phyloP scores from a whole-genome alignment of 2,888 invertebrate species.

The Timema cristinae region DNA sequence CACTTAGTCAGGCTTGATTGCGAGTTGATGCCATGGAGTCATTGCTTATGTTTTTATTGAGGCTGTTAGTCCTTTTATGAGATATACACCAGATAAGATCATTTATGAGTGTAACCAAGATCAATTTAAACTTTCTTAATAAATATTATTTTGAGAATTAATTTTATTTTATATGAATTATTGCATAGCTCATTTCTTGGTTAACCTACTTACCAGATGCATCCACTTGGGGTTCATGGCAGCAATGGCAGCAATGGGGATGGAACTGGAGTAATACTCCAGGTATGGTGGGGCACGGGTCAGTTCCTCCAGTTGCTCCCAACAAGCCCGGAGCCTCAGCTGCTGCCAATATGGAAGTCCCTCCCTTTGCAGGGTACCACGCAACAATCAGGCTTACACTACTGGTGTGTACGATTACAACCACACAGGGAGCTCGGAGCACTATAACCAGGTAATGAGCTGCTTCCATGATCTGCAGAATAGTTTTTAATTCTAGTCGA shows the following conservation, averaged over 20 bases:
- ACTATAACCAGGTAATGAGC: slow-evolving; percentile 19
- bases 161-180: too few relatives aligned
- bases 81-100: too few relatives aligned
- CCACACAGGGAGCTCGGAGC: slow-evolving; percentile 30
- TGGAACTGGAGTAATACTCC: slow-evolving; percentile 35
- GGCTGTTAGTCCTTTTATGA: too few relatives aligned
- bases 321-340: slow-evolving; percentile 12
- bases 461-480: not conserved
- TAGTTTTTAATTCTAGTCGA: too few relatives aligned
- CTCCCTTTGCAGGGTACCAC: not conserved
- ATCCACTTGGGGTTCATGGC: slow-evolving; percentile 35
- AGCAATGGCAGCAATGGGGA: slow-evolving; percentile 36
- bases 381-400: not conserved
- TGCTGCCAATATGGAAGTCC: not conserved
- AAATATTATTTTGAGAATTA: too few relatives aligned
- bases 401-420: slow-evolving; percentile 32
- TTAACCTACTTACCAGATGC: slow-evolving; percentile 22
- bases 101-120: too few relatives aligned
- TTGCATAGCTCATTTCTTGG: too few relatives aligned
- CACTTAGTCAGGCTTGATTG: too few relatives aligned
- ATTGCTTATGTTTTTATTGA: too few relatives aligned
- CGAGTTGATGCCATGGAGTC: too few relatives aligned
- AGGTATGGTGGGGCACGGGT: slow-evolving; percentile 12
- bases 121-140: too few relatives aligned
- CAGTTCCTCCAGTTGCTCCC: slow-evolving; percentile 16